These are phyloP conservation scores for Pseudomyrmex flavicornis DNA, from an alignment of 1,140 invertebrate genomes.

Conservation along the genomic window DNA sequence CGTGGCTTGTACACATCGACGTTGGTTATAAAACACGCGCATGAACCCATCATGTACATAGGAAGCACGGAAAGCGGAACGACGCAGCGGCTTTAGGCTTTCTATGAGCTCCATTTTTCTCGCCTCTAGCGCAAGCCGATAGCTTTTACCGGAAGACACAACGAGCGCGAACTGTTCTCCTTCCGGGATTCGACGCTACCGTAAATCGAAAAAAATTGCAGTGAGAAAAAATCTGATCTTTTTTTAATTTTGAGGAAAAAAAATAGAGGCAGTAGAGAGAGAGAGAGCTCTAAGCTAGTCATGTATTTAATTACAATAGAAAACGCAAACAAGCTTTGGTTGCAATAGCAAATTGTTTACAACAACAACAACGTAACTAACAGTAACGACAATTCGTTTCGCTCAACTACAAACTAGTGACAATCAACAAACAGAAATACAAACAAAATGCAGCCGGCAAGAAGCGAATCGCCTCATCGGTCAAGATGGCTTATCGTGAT, in stretches of 20 bases:
- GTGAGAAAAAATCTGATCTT: not conserved
- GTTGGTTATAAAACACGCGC: not conserved
- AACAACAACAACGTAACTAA: not conserved
- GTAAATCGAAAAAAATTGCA: slow-evolving; percentile 19
- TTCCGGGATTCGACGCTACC: slow-evolving; percentile 51
- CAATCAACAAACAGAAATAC: not conserved
- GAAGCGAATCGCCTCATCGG: slow-evolving; percentile 23
- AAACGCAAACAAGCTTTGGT: not conserved
- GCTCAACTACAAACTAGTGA: not conserved
- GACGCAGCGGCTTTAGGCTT: slow-evolving; percentile 41
- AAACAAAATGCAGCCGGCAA: not conserved
- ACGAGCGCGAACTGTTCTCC: slow-evolving; percentile 52
- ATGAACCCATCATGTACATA: not conserved
- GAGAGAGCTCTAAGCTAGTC: too few relatives aligned
- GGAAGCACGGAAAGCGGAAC: slow-evolving; percentile 10
- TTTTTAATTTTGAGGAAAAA: too few relatives aligned
- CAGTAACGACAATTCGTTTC: not conserved
- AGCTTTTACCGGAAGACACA: slow-evolving; percentile 66
- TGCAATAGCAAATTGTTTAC: not conserved
- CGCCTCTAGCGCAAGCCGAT: slow-evolving; percentile 46
- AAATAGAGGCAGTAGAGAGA: too few relatives aligned
- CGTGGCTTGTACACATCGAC: not conserved
- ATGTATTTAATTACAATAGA: not conserved
- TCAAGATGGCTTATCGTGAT: slow-evolving; percentile 56
- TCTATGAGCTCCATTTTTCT: slow-evolving; percentile 48